Evolutionary conservation across 2,888 invertebrate species (phyloP), one percentile per base, ranked within the genome.

Genomic region (Lomographa bimaculata): DNA sequence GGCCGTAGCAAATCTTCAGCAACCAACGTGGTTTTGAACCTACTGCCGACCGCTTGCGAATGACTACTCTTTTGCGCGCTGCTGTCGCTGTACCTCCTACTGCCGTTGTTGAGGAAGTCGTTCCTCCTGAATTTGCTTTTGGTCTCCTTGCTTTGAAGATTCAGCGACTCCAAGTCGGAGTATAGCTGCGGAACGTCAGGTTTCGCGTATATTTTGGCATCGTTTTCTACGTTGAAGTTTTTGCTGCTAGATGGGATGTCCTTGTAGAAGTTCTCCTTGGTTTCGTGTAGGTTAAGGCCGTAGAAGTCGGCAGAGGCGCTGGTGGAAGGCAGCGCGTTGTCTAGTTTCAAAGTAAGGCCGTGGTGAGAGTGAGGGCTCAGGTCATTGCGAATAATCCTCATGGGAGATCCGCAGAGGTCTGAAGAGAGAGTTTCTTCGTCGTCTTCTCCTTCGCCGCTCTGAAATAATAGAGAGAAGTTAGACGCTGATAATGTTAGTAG

Each of bases 371-470:
- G 69, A 3, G 78, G 73, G 14, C 78, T 77, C 33, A 85, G 71
- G 38, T 86, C 83, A 51, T 84, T 85, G 34, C 63, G 74, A 28
- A 82, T 84, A 34, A 79, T 53, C 42, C 51, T 71, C 46, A 78
- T 79, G 27, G 84, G 79, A 1, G 82, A 80, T 56, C 63, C 72
- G 50, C 81, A 86, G 0, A 87, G 82, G 32, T 91, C 91, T 7
- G 77, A 79, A 20, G 91, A 91, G 6, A 91, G 60, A 0, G 92
- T 91, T 37, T 91, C 87, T 57, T 90, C 90, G 46, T 92, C 91
- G 40, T 92, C 92, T 55, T 92, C 92, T 7, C 86, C 89, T 63
- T 91, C 91, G 6, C 90, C 87, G 46, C 82, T 81, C 84, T 82
- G 61, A 7, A 38, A 41, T 18, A 7, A 7, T 3, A 29, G 20